Conservation (phyloP, 2,888 invertebrate genomes). For the Agrypnus murinus region DNA sequence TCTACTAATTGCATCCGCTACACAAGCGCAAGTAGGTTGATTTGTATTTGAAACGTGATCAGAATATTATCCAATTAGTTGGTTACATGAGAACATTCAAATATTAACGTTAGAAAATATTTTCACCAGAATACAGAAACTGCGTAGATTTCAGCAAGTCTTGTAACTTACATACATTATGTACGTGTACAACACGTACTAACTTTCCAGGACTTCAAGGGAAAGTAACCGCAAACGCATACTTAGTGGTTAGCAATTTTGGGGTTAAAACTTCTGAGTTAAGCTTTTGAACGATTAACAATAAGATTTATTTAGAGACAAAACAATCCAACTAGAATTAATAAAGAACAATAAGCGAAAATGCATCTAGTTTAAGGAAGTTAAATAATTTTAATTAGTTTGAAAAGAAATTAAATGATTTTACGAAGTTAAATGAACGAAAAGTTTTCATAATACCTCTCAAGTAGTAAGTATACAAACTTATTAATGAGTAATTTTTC, state of each 20-base stretch:
- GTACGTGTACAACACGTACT: no score
- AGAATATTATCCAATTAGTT: slow-evolving; percentile 10
- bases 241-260: no score
- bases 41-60: slow-evolving; percentile 23
- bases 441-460: slow-evolving; percentile 9
- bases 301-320: no score
- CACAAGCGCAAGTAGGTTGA: slow-evolving; percentile 4
- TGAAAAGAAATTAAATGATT: slow-evolving; percentile 1
- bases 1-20: slow-evolving; percentile 12
- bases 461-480: slow-evolving; percentile 6
- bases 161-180: background rate
- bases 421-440: slow-evolving; percentile 2
- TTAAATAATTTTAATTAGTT: slow-evolving; percentile 25
- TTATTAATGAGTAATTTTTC: slow-evolving; percentile 13
- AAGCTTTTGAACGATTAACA: no score
- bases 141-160: background rate
- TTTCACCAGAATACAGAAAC: background rate
- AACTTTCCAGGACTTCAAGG: background rate
- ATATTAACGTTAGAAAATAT: background rate
- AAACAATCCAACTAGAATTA: no score
- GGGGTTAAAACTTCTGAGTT: no score
- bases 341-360: no score
- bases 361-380: no score
- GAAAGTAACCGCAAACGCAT: slow-evolving; percentile 9
- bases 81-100: background rate